A percentile compares a stretch with the other conserved stretches of the same genome.
These are phyloP conservation scores for Alviniconcha marisindica DNA, from an alignment of 1,140 invertebrate genomes.

Conservation along the genomic window DNA sequence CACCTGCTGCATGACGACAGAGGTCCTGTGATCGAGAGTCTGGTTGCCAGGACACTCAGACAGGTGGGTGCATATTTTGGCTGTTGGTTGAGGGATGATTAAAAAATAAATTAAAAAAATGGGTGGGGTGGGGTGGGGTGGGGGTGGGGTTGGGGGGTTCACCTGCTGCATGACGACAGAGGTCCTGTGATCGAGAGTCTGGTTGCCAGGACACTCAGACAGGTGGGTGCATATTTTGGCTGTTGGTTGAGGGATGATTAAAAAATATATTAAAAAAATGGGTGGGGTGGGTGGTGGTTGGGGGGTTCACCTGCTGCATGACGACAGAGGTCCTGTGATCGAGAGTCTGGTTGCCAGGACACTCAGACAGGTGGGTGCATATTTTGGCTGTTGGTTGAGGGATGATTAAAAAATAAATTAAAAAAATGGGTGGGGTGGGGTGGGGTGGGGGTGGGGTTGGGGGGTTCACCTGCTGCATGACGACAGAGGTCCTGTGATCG, in stretches of 20 bases:
- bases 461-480: slow-evolving; percentile 99
- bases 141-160: no score
- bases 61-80: no score
- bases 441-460: no score
- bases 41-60: slow-evolving; percentile 96
- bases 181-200: slow-evolving; percentile 98
- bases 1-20: slow-evolving; percentile 96
- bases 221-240: no score
- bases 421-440: no score
- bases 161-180: slow-evolving; percentile 96
- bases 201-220: slow-evolving; percentile 95
- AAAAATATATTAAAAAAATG: neutral
- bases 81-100: slow-evolving; percentile 98
- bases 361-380: slow-evolving; percentile 87
- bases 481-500: slow-evolving; percentile 97
- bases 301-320: slow-evolving; percentile 98
- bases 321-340: slow-evolving; percentile 97
- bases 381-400: slow-evolving; percentile 96
- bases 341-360: slow-evolving; percentile 98
- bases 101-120: no score
- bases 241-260: no score
- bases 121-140: no score
- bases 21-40: slow-evolving; percentile 97
- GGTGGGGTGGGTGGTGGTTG: no score
- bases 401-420: no score